Evolutionary conservation across 2,797 vertebrate species (phyloP).

Genomic region (Aldrovandia affinis): DNA sequence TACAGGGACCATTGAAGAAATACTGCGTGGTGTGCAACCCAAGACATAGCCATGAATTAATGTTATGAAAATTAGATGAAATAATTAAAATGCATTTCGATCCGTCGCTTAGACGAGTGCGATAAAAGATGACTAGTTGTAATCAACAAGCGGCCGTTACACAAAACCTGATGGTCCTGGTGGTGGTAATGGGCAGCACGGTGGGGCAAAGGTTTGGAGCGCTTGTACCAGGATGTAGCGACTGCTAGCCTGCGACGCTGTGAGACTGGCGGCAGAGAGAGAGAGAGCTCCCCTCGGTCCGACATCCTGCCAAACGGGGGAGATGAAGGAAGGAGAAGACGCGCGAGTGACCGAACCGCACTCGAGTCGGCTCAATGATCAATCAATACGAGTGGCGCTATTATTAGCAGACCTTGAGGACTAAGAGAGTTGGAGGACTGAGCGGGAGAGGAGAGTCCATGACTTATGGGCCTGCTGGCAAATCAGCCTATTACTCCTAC

Average conservation of each 20-base stretch:
- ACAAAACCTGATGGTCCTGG: neutral
- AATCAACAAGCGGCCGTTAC: neutral
- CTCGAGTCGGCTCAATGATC: neutral
- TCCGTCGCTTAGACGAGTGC: neutral
- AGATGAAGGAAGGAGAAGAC: neutral
- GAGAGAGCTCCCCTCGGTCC: neutral
- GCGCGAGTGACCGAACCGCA: neutral
- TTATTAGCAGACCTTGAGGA: conserved; percentile 15
- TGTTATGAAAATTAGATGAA: neutral
- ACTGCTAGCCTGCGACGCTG: neutral
- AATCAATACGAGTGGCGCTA: neutral
- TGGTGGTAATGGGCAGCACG: neutral
- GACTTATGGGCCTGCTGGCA: neutral
- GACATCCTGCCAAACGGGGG: neutral
- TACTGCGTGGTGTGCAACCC: neutral
- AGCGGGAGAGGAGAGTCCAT: neutral
- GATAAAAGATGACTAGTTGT: neutral
- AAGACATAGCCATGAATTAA: neutral
- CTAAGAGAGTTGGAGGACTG: neutral
- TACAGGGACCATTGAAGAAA: neutral
- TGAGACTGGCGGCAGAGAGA: neutral
- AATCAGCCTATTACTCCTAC: neutral
- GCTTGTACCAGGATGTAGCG: neutral
- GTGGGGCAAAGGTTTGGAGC: neutral
- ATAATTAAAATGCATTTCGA: neutral